Percentiles rank a stretch among this genome's conserved stretches.
phyloP scores from a whole-genome alignment of 2,888 invertebrate genomes.

The Scrobipalpa costella region DNA sequence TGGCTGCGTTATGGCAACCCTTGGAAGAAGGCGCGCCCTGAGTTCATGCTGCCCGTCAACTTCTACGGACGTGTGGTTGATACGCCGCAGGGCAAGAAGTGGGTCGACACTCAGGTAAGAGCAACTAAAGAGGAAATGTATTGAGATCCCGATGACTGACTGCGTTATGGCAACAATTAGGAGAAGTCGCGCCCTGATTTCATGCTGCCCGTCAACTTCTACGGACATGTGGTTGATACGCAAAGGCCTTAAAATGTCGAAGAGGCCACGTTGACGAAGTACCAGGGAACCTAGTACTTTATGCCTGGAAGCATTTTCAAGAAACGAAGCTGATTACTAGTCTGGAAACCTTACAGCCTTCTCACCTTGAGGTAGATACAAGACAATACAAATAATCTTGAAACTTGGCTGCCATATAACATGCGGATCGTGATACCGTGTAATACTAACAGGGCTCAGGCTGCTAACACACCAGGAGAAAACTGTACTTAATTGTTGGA shows the following conservation, averaged over 20 bases:
- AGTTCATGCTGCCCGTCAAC: conserved; percentile 98
- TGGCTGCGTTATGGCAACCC: conserved; percentile 99
- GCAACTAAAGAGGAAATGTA: not conserved
- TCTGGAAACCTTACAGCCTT: too few relatives aligned
- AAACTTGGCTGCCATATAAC: too few relatives aligned
- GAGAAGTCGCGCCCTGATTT: conserved; percentile 99
- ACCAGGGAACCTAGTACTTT: too few relatives aligned
- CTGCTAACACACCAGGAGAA: not conserved
- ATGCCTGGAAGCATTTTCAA: too few relatives aligned
- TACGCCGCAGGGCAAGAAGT: conserved; percentile 91
- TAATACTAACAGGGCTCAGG: too few relatives aligned
- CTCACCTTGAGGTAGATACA: too few relatives aligned
- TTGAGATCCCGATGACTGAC: conserved; percentile 91
- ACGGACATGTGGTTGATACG: conserved; percentile 94
- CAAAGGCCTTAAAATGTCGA: too few relatives aligned
- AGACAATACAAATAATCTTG: too few relatives aligned
- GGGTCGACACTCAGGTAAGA: conserved; percentile 94
- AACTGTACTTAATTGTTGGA: not conserved
- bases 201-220: conserved; percentile 98
- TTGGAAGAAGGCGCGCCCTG: conserved; percentile 99
- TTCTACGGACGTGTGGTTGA: conserved; percentile 97
- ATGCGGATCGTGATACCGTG: too few relatives aligned
- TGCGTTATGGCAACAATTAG: conserved; percentile 99
- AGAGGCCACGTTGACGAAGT: too few relatives aligned
- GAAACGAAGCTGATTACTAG: too few relatives aligned